These are phyloP conservation scores for Chironomus riparius DNA, from an alignment of 2,888 invertebrate species.

Conservation along the genomic window DNA sequence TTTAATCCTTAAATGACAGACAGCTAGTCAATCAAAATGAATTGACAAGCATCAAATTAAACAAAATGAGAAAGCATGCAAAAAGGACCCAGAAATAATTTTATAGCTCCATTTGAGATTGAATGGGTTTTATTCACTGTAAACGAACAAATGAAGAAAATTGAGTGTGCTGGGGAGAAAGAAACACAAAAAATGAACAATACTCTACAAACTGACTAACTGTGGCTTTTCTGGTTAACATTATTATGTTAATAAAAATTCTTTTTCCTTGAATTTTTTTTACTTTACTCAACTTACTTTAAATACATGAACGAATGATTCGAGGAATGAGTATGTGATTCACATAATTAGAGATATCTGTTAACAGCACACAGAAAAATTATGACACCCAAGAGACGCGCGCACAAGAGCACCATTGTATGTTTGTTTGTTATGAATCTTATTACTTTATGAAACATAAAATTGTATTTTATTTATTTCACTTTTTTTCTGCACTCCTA, in stretches of 20 bases:
- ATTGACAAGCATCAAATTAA: not conserved
- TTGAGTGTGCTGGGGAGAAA: not conserved
- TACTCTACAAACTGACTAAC: conserved; percentile 16
- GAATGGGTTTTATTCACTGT: not conserved
- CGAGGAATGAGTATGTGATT: conserved; percentile 12
- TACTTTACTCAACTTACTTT: not conserved
- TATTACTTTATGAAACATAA: conserved; percentile 21
- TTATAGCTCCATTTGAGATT: conserved; percentile 10
- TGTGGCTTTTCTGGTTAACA: conserved; percentile 21
- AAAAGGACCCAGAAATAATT: not conserved
- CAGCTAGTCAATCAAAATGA: too few relatives aligned
- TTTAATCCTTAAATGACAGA: too few relatives aligned
- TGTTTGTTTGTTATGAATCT: conserved; percentile 22
- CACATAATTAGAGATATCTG: conserved; percentile 26
- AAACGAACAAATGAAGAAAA: not conserved
- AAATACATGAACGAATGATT: not conserved
- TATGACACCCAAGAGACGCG: conserved; percentile 12
- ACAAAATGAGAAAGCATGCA: not conserved
- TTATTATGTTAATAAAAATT: conserved; percentile 23
- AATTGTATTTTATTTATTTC: conserved; percentile 15
- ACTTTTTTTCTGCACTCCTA: not conserved
- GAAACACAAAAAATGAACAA: not conserved
- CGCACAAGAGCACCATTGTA: conserved; percentile 3
- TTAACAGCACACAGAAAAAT: conserved; percentile 26
- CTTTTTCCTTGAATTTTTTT: not conserved